These are phyloP conservation scores for Littorina saxatilis DNA, from an alignment of 1,140 invertebrate species.

Conservation along the genomic window DNA sequence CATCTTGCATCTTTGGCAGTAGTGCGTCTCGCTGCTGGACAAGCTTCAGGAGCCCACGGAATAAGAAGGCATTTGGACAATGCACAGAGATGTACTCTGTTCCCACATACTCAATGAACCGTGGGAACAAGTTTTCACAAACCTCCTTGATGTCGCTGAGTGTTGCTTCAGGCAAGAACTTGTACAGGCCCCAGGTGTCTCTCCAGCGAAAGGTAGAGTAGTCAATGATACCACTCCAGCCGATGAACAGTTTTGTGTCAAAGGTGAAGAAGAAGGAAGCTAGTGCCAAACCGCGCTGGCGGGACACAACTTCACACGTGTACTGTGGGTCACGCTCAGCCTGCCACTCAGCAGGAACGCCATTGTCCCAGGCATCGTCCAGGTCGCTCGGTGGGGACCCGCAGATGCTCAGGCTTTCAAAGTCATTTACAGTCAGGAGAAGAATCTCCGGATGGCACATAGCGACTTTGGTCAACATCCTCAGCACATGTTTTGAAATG, in stretches of 20 bases:
- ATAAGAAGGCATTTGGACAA: conserved; percentile 2
- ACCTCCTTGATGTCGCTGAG: background rate
- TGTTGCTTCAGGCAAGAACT: background rate
- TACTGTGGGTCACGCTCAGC: background rate
- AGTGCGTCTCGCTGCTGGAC: background rate
- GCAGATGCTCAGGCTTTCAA: background rate
- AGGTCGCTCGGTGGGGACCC: background rate
- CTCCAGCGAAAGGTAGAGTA: conserved; percentile 25
- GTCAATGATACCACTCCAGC: conserved; percentile 11
- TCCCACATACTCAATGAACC: conserved; percentile 1
- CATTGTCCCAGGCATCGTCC: background rate
- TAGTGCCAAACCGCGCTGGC: background rate
- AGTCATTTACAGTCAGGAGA: conserved; percentile 13
- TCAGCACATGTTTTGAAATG: background rate
- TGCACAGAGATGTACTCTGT: conserved; percentile 4
- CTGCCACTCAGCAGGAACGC: background rate
- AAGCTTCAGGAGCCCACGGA: background rate
- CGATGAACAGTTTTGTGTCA: background rate
- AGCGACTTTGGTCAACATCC: conserved; percentile 7
- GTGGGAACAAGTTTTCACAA: background rate
- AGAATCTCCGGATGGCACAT: conserved; percentile 24
- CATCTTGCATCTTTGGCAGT: background rate
- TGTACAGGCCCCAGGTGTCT: conserved; percentile 5
- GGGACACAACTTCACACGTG: conserved; percentile 14
- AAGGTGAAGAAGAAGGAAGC: conserved; percentile 10